Evolutionary conservation across 2,888 invertebrate species (phyloP).

Genomic region (Lasioglossum calceatum): DNA sequence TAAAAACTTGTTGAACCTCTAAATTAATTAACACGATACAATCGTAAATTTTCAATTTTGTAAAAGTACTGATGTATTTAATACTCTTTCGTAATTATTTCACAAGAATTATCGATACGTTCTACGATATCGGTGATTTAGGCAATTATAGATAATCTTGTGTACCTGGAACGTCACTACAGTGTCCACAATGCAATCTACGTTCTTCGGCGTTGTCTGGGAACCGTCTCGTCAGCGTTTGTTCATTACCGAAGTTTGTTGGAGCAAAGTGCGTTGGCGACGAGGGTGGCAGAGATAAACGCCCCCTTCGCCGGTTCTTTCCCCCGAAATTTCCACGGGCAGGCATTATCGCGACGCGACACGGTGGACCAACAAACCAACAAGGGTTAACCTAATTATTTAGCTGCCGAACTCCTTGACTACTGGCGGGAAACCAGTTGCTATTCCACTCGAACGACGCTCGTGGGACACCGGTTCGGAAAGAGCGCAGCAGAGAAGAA

Average conservation of each 20-base stretch:
- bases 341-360: conserved; percentile 54
- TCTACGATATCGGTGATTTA: not conserved
- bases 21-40: too few species aligned
- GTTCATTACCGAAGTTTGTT: conserved; percentile 63
- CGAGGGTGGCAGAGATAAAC: conserved; percentile 56
- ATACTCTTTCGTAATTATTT: not conserved
- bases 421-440: conserved; percentile 70
- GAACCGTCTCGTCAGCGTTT: conserved; percentile 61
- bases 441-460: conserved; percentile 77
- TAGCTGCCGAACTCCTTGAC: conserved; percentile 74
- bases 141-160: not conserved
- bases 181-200: not conserved
- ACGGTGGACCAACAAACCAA: conserved; percentile 67
- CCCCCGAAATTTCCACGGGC: conserved; percentile 45
- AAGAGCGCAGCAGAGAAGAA: conserved; percentile 18
- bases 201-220: not conserved
- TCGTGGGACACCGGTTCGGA: conserved; percentile 70
- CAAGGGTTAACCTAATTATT: conserved; percentile 80
- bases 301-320: conserved; percentile 28
- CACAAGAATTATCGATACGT: not conserved
- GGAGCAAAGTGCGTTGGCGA: conserved; percentile 49
- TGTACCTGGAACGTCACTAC: not conserved
- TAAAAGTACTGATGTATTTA: too few species aligned
- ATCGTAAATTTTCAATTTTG: not conserved
- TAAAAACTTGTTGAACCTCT: not conserved